Percentiles rank a stretch among this genome's conserved stretches.
These are phyloP conservation scores for Plestiodon gilberti DNA, from an alignment of 2,113 vertebrate genomes.

Conservation along the genomic window DNA sequence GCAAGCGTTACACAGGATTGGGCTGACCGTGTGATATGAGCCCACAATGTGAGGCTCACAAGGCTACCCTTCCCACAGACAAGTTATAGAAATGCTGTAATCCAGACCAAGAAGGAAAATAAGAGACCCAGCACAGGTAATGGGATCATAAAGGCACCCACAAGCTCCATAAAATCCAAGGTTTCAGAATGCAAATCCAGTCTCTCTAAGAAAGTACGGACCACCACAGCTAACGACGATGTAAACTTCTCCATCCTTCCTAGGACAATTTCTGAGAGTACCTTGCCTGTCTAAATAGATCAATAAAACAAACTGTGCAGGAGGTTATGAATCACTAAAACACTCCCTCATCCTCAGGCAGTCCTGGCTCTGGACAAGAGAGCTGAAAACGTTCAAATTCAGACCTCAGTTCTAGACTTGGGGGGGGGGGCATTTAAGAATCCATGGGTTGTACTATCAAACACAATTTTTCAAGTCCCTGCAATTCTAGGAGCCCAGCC, in stretches of 20 bases:
- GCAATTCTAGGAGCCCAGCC: constrained; percentile 39
- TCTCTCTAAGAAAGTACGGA: neutral
- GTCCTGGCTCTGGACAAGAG: neutral
- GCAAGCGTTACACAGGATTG: no score
- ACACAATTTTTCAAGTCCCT: neutral
- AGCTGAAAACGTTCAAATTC: neutral
- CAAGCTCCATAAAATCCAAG: neutral
- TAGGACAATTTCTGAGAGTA: neutral
- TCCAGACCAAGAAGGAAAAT: neutral
- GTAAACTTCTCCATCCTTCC: neutral
- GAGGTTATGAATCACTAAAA: neutral
- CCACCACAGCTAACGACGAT: neutral
- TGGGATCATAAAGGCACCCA: neutral
- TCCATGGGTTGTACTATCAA: neutral
- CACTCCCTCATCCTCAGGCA: neutral
- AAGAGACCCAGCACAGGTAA: neutral
- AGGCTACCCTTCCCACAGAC: neutral
- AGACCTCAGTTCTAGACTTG: neutral
- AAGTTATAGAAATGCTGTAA: neutral
- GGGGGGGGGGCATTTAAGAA: neutral
- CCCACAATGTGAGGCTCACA: neutral
- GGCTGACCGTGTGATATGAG: no score
- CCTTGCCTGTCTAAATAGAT: neutral
- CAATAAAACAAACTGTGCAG: neutral
- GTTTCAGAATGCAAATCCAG: no score